Conservation (phyloP, 2,113 vertebrate genomes). For the Emydura subglobosa region DNA sequence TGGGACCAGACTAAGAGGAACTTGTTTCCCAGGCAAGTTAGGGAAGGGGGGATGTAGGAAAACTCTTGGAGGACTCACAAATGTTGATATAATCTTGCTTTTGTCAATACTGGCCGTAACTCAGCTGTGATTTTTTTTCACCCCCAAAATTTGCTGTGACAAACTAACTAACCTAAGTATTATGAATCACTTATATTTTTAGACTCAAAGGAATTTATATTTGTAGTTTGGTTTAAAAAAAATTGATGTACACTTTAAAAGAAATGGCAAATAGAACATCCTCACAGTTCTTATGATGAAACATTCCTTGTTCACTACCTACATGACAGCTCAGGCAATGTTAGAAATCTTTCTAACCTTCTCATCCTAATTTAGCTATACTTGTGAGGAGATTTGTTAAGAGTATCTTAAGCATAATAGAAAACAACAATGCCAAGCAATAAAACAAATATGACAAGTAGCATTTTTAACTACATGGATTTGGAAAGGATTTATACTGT, state of each 20-base stretch:
- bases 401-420: constrained; percentile 31
- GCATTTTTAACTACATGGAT: constrained; percentile 21
- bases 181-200: background rate
- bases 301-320: constrained; percentile 7
- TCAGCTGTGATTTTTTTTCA: background rate
- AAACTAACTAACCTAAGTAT: background rate
- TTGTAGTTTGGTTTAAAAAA: background rate
- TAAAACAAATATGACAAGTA: constrained; percentile 46
- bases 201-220: background rate
- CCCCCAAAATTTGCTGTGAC: background rate
- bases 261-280: constrained; percentile 2
- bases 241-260: background rate
- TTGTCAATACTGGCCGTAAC: background rate
- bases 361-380: constrained; percentile 33
- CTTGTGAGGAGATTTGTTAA: constrained; percentile 17
- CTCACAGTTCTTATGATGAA: background rate
- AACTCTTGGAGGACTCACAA: background rate
- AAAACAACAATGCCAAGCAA: constrained; percentile 40
- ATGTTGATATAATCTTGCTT: background rate
- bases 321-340: constrained; percentile 27
- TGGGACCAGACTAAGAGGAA: background rate
- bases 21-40: background rate
- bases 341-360: constrained; percentile 59
- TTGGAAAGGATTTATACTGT: constrained; percentile 29
- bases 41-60: background rate